These are phyloP conservation scores for Mesitornis unicolor DNA, from an alignment of 2,113 vertebrate genomes.

Conservation along the genomic window DNA sequence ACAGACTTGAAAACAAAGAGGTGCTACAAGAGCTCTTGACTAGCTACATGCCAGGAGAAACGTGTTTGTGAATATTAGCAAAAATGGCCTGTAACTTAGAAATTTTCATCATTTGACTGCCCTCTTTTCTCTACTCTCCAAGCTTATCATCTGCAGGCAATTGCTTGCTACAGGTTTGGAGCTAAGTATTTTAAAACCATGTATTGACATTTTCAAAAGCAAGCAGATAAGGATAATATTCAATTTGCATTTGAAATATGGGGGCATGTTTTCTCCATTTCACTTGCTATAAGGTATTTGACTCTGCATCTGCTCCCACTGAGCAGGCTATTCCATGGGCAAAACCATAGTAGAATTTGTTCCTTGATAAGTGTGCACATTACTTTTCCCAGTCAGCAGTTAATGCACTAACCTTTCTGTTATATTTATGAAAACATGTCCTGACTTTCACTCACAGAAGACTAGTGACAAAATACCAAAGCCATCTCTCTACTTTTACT, in stretches of 20 bases:
- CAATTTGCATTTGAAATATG: background rate
- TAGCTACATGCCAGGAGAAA: background rate
- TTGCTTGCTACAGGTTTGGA: background rate
- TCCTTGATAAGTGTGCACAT: background rate
- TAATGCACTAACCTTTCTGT: background rate
- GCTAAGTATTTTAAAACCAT: background rate
- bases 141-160: background rate
- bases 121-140: background rate
- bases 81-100: background rate
- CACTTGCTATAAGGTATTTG: background rate
- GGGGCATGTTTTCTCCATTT: background rate
- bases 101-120: background rate
- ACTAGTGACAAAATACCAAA: background rate
- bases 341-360: background rate
- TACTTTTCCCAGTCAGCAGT: background rate
- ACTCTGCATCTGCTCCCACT: background rate
- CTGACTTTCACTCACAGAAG: background rate
- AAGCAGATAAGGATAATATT: background rate
- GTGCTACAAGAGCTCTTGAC: background rate
- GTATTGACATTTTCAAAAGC: background rate
- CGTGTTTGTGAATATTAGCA: fast-evolving
- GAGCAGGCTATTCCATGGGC: background rate
- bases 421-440: background rate
- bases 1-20: background rate
- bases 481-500: background rate